phyloP scores from a whole-genome alignment of 1,140 invertebrate species.

The Macrobrachium rosenbergii region DNA sequence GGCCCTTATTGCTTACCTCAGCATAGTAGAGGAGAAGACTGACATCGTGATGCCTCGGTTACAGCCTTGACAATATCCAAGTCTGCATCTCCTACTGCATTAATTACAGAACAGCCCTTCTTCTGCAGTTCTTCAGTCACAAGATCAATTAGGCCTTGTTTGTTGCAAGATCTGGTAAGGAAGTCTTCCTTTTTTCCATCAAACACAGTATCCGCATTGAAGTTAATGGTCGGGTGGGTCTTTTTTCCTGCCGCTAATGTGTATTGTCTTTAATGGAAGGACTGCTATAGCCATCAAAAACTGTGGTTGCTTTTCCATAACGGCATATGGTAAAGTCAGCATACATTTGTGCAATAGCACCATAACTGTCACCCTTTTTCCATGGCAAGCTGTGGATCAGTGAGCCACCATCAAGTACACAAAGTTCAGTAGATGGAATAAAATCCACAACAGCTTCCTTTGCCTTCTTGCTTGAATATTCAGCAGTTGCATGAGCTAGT shows the following conservation, averaged over 20 bases:
- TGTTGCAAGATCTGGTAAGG: neutral
- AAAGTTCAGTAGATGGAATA: too few species aligned
- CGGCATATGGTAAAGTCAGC: constrained; percentile 13
- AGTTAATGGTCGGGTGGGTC: too few species aligned
- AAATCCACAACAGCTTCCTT: too few species aligned
- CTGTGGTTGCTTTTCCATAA: constrained; percentile 12
- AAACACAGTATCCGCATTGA: neutral
- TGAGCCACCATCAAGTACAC: neutral
- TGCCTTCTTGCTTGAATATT: too few species aligned
- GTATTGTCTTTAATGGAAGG: too few species aligned
- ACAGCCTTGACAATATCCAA: constrained; percentile 22
- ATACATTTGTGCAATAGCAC: neutral
- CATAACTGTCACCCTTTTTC: constrained; percentile 17
- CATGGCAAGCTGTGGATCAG: constrained; percentile 4
- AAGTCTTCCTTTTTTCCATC: constrained; percentile 13
- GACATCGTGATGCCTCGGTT: constrained; percentile 4
- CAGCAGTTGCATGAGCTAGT: too few species aligned
- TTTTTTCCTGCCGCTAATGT: too few species aligned
- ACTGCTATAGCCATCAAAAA: too few species aligned
- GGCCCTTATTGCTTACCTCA: too few species aligned
- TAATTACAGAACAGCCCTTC: too few species aligned
- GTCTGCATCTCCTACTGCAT: constrained; percentile 21
- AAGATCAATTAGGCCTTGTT: neutral
- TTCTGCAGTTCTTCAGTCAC: constrained; percentile 20
- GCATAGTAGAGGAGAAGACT: neutral